Conservation (phyloP, 2,113 vertebrate genomes). For the Talpa occidentalis region DNA sequence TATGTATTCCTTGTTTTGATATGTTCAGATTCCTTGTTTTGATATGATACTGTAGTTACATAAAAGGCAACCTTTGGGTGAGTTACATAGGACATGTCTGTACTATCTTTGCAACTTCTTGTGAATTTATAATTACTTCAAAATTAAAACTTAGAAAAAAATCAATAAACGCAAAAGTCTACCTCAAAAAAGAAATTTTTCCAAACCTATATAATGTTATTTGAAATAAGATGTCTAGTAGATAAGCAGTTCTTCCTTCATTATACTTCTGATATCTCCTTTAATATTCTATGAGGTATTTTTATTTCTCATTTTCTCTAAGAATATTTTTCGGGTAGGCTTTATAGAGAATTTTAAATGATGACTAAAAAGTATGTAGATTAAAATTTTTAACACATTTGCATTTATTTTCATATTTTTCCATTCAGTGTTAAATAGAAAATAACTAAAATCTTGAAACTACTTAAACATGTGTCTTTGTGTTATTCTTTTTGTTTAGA, state of each 20-base stretch:
- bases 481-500: conserved; percentile 87
- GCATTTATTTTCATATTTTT: conserved; percentile 33
- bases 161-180: neutral
- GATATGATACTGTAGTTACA: neutral
- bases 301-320: conserved; percentile 41
- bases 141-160: neutral
- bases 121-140: too few species aligned
- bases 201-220: neutral
- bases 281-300: conserved; percentile 11
- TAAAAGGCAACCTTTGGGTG: neutral
- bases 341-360: conserved; percentile 39
- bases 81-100: too few species aligned
- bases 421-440: conserved; percentile 27
- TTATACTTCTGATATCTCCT: neutral
- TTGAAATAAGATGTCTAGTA: conserved; percentile 39
- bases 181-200: neutral
- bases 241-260: neutral
- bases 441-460: conserved; percentile 46
- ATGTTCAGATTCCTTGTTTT: neutral
- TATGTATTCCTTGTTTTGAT: too few species aligned
- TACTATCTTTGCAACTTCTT: too few species aligned
- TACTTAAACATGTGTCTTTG: neutral
- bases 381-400: neutral
- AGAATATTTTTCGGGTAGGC: neutral
- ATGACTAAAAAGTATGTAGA: neutral